phyloP scores from a whole-genome alignment of 1,140 invertebrate genomes.

The Zaprionus nigranus region DNA sequence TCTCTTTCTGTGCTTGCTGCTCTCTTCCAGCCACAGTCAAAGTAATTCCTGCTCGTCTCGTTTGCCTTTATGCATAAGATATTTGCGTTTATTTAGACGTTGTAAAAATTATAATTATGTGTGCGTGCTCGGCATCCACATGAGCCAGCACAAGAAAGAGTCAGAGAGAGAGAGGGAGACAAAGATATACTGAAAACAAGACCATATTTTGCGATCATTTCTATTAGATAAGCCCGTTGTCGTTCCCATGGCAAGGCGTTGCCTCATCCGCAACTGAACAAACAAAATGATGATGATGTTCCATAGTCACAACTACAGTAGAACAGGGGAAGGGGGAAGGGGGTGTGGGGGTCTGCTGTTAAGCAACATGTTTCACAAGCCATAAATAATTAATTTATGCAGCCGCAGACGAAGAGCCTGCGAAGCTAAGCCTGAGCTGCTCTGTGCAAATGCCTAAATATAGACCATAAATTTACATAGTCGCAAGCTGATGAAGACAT shows the following conservation, averaged over 20 bases:
- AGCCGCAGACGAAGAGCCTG: slow-evolving; percentile 54
- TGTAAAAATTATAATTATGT: slow-evolving; percentile 83
- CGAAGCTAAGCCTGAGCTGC: slow-evolving; percentile 27
- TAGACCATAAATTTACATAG: slow-evolving; percentile 75
- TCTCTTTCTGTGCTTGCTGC: background rate
- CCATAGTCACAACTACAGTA: slow-evolving; percentile 18
- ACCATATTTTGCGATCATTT: slow-evolving; percentile 76
- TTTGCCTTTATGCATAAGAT: slow-evolving; percentile 66
- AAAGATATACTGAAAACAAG: slow-evolving; percentile 37
- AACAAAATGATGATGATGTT: slow-evolving; percentile 53
- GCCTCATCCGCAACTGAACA: slow-evolving; percentile 61
- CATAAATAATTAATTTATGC: slow-evolving; percentile 83
- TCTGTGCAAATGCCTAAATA: slow-evolving; percentile 79
- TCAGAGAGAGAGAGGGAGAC: background rate
- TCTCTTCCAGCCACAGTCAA: slow-evolving; percentile 3
- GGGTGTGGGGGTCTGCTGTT: slow-evolving; percentile 11
- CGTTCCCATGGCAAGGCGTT: slow-evolving; percentile 14
- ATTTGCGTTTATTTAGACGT: slow-evolving; percentile 80
- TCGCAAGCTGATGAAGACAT: slow-evolving; percentile 69
- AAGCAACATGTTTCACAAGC: slow-evolving; percentile 67
- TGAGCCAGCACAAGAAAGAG: slow-evolving; percentile 14
- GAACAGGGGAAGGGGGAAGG: background rate
- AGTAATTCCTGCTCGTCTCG: slow-evolving; percentile 24
- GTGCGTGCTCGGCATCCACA: slow-evolving; percentile 64
- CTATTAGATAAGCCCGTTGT: slow-evolving; percentile 63